Evolutionary conservation across 2,888 invertebrate species (phyloP).

Genomic region (Lamproptera curius): DNA sequence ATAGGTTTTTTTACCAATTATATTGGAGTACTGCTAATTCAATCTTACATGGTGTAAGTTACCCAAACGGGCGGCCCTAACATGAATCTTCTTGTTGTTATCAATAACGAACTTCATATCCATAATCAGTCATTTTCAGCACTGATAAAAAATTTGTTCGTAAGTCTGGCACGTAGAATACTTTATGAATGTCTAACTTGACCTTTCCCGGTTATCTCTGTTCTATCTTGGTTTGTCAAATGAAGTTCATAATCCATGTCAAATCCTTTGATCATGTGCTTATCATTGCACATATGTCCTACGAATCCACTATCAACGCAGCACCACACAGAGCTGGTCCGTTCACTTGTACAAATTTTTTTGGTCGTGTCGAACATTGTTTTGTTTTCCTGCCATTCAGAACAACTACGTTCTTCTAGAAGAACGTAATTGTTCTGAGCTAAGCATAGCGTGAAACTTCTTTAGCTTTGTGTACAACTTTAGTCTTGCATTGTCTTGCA

Average conservation of each 20-base stretch:
- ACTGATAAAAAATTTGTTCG: slow-evolving; percentile 17
- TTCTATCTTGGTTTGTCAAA: slow-evolving; percentile 17
- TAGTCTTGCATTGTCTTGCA: too few relatives aligned
- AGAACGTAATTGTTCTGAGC: too few relatives aligned
- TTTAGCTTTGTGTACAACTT: too few relatives aligned
- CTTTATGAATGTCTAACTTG: too few relatives aligned
- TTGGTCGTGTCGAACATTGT: too few relatives aligned
- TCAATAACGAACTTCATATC: too few relatives aligned
- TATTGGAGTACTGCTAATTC: slow-evolving; percentile 13
- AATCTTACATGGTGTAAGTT: slow-evolving; percentile 21
- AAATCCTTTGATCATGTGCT: slow-evolving; percentile 17
- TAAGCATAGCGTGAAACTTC: too few relatives aligned
- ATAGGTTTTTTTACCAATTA: slow-evolving; percentile 12
- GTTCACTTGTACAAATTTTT: too few relatives aligned
- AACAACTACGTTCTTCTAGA: too few relatives aligned
- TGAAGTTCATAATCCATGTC: slow-evolving; percentile 16
- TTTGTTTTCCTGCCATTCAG: too few relatives aligned
- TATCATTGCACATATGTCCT: slow-evolving; percentile 25
- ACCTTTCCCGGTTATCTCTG: slow-evolving; percentile 16
- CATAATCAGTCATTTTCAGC: slow-evolving; percentile 14
- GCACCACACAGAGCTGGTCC: too few relatives aligned
- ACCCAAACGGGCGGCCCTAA: slow-evolving; percentile 18
- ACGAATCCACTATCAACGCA: too few relatives aligned
- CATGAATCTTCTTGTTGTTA: slow-evolving; percentile 17
- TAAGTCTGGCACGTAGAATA: slow-evolving; percentile 21